Percentiles rank a stretch among this genome's conserved stretches.
phyloP scores from a whole-genome alignment of 2,113 vertebrate genomes.

The Planiliza haematocheilus region DNA sequence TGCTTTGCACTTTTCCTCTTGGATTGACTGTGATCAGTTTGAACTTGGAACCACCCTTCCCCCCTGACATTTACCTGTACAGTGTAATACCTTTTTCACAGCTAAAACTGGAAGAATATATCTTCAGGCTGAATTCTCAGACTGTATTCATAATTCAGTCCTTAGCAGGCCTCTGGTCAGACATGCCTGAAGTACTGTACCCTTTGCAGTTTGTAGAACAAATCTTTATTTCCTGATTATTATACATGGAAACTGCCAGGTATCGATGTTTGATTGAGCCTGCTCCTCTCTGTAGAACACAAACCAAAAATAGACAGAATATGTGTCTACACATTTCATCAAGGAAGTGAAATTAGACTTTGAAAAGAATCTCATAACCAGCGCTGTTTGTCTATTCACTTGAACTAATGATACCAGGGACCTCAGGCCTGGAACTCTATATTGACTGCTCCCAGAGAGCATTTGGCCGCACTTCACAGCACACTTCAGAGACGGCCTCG shows the following conservation, averaged over 20 bases:
- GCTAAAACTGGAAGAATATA: constrained; percentile 5
- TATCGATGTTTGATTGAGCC: constrained; percentile 5
- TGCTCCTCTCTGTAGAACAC: constrained; percentile 19
- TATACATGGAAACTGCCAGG: background rate
- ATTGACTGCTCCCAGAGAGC: constrained; percentile 28
- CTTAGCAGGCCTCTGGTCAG: background rate
- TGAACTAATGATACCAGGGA: constrained; percentile 36
- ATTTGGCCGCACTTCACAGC: constrained; percentile 35
- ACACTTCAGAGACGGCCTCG: constrained; percentile 38
- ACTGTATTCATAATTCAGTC: constrained; percentile 28
- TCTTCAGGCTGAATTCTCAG: constrained; percentile 13
- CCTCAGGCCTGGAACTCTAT: background rate
- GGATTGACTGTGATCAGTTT: no score
- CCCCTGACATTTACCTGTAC: background rate
- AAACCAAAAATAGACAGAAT: constrained; percentile 53
- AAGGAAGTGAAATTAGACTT: constrained; percentile 36
- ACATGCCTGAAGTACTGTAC: background rate
- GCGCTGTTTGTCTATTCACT: constrained; percentile 51
- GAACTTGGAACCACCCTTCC: no score
- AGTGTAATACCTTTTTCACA: background rate
- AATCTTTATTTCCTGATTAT: constrained; percentile 18
- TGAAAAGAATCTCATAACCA: constrained; percentile 26
- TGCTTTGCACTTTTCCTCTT: no score
- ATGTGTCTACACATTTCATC: constrained; percentile 31
- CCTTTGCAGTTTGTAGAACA: constrained; percentile 17